These are phyloP conservation scores for Drosophila bocki DNA, from an alignment of 1,140 invertebrate genomes.

Conservation along the genomic window DNA sequence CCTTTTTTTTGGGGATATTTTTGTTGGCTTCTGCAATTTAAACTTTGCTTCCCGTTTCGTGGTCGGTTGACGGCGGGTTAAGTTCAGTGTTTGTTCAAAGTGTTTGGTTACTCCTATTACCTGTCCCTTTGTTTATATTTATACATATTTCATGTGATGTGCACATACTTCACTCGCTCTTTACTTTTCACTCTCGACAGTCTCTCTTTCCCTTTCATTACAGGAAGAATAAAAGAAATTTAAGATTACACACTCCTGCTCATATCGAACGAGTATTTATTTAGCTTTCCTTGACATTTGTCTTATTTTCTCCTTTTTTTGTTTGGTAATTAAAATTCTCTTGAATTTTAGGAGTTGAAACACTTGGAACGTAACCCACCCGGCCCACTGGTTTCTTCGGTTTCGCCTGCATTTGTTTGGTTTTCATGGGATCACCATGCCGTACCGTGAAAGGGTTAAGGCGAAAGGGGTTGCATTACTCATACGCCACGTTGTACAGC, in stretches of 20 bases:
- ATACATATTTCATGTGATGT: constrained; percentile 39
- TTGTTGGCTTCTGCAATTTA: constrained; percentile 53
- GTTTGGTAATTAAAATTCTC: constrained; percentile 43
- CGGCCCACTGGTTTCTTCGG: constrained; percentile 17
- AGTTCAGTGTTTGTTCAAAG: constrained; percentile 27
- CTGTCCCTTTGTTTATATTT: constrained; percentile 25
- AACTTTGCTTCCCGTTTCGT: constrained; percentile 22
- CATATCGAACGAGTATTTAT: constrained; percentile 5
- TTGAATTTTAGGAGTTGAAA: constrained; percentile 27
- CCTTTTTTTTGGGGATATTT: constrained; percentile 12
- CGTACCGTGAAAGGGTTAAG: not conserved
- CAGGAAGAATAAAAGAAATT: constrained; percentile 16
- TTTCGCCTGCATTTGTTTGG: constrained; percentile 43
- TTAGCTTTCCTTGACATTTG: not conserved
- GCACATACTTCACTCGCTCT: constrained; percentile 1
- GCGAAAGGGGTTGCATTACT: constrained; percentile 46
- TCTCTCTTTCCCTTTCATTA: constrained; percentile 1
- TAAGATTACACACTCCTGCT: constrained; percentile 5
- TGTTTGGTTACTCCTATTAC: constrained; percentile 45
- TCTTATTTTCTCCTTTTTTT: constrained; percentile 4
- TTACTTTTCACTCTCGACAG: constrained; percentile 3
- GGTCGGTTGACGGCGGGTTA: not conserved
- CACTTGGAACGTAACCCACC: constrained; percentile 44
- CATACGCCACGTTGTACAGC: constrained; percentile 54
- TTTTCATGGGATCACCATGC: constrained; percentile 14